These are phyloP conservation scores for Acrobasis repandana DNA, from an alignment of 2,888 invertebrate genomes.

Conservation along the genomic window DNA sequence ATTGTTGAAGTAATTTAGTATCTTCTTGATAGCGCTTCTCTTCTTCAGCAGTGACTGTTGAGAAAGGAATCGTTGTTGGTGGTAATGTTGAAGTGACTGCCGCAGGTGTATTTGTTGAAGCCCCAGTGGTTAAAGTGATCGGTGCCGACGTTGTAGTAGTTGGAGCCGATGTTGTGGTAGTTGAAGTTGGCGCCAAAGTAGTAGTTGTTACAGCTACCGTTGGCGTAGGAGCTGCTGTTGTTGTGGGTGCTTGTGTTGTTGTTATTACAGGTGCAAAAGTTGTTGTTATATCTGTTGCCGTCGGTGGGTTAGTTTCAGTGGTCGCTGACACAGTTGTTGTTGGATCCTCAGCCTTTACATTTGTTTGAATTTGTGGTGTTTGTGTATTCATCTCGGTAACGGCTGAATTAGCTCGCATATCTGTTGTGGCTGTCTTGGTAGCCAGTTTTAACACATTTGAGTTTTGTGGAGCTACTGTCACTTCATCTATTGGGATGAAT, in stretches of 20 bases:
- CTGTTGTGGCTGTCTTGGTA: conserved; percentile 57
- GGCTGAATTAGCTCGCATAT: conserved; percentile 42
- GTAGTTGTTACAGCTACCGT: conserved; percentile 33
- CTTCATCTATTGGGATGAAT: conserved; percentile 77
- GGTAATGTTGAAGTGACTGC: conserved; percentile 40
- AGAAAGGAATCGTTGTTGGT: conserved; percentile 29
- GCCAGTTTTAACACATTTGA: conserved; percentile 72
- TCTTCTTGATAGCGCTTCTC: conserved; percentile 61
- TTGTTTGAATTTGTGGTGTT: conserved; percentile 55
- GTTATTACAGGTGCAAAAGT: conserved; percentile 35
- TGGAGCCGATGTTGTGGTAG: conserved; percentile 33
- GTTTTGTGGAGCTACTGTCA: conserved; percentile 62
- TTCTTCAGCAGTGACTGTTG: conserved; percentile 51
- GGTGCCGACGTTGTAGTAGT: conserved; percentile 34
- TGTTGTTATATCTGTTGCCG: conserved; percentile 30
- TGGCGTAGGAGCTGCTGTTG: conserved; percentile 40
- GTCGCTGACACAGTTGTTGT: conserved; percentile 33
- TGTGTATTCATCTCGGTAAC: conserved; percentile 65
- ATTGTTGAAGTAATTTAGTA: conserved; percentile 49
- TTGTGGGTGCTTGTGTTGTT: conserved; percentile 32
- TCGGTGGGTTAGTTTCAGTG: conserved; percentile 38
- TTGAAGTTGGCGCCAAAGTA: conserved; percentile 36
- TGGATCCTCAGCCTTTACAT: conserved; percentile 30
- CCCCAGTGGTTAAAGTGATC: conserved; percentile 39
- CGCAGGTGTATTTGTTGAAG: conserved; percentile 38